These are phyloP conservation scores for Myanophis thanlyinensis DNA, from an alignment of 2,113 vertebrate genomes.

Conservation along the genomic window DNA sequence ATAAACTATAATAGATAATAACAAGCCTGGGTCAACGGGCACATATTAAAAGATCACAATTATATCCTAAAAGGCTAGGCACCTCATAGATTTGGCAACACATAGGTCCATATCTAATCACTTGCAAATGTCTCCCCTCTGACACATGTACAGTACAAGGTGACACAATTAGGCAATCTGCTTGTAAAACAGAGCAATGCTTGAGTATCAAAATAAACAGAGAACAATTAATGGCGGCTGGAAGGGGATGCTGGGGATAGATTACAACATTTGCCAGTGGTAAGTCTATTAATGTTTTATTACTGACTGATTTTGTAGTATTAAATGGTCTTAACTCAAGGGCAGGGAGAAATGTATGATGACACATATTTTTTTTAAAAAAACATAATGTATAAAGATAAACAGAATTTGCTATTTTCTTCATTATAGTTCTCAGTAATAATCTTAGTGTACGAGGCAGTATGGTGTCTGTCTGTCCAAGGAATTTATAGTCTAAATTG, in stretches of 20 bases:
- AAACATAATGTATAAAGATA: neutral
- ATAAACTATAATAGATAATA: slow-evolving; percentile 96
- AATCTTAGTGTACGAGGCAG: no score
- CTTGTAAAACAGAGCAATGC: slow-evolving; percentile 84
- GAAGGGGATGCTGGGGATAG: slow-evolving; percentile 56
- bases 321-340: slow-evolving; percentile 34
- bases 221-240: slow-evolving; percentile 78
- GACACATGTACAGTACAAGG: slow-evolving; percentile 79
- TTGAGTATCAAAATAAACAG: slow-evolving; percentile 83
- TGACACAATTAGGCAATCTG: slow-evolving; percentile 86
- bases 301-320: slow-evolving; percentile 52
- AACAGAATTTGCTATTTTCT: neutral
- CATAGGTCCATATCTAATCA: slow-evolving; percentile 81
- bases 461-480: neutral
- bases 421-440: neutral
- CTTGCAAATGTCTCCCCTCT: slow-evolving; percentile 84
- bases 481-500: neutral
- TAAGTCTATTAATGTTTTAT: slow-evolving; percentile 76
- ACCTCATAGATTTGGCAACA: slow-evolving; percentile 83
- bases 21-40: slow-evolving; percentile 91
- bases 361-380: neutral
- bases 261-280: slow-evolving; percentile 64
- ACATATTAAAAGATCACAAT: slow-evolving; percentile 93
- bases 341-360: neutral
- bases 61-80: slow-evolving; percentile 88